phyloP scores from a whole-genome alignment of 2,797 vertebrate genomes.

The Echiichthys vipera region DNA sequence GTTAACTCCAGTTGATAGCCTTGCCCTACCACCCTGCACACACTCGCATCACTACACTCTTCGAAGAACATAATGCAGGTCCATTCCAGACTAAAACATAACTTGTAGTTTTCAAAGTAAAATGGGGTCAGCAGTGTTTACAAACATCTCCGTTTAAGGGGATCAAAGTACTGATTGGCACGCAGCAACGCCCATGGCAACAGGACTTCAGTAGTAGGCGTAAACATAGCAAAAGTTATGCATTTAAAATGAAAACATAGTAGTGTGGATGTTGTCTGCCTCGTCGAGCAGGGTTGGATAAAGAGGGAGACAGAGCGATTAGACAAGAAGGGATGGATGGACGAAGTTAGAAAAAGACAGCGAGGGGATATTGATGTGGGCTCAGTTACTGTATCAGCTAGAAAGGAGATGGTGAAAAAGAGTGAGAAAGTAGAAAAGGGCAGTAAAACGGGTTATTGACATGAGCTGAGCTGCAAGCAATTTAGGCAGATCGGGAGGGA shows the following conservation, averaged over 20 bases:
- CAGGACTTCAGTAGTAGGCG: no score
- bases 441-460: constrained; percentile 74
- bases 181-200: no score
- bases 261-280: no score
- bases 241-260: no score
- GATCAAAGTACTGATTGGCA: no score
- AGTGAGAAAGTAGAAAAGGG: constrained; percentile 58
- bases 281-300: constrained; percentile 27
- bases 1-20: constrained; percentile 50
- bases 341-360: constrained; percentile 28
- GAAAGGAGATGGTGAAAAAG: constrained; percentile 44
- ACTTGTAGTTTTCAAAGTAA: no score
- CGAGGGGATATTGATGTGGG: constrained; percentile 55
- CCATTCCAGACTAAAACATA: no score
- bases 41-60: not conserved
- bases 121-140: no score
- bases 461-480: constrained; percentile 62
- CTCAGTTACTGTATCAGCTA: constrained; percentile 55
- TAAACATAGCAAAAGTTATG: no score
- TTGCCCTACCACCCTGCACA: not conserved
- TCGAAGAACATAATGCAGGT: constrained; percentile 1
- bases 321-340: constrained; percentile 12
- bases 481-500: constrained; percentile 62
- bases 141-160: no score
- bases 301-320: constrained; percentile 39